phyloP scores from a whole-genome alignment of 2,888 invertebrate species.

The Noctuana brunneofusca region DNA sequence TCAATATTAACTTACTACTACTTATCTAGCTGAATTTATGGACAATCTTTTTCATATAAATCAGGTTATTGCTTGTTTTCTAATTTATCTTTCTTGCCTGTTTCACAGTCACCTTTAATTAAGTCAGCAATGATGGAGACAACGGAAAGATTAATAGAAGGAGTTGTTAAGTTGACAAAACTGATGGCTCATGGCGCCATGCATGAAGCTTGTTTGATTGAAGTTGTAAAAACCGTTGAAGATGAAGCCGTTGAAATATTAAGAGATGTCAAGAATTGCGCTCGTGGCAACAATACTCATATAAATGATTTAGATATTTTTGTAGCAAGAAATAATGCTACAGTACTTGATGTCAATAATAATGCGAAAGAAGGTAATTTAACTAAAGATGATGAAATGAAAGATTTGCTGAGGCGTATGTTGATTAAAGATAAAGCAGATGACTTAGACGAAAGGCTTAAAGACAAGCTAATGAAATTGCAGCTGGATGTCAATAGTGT shows the following conservation, averaged over 20 bases:
- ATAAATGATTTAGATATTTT: conserved; percentile 48
- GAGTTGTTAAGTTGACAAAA: conserved; percentile 68
- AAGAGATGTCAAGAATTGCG: conserved; percentile 54
- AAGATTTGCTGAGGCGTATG: conserved; percentile 58
- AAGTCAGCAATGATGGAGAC: conserved; percentile 75
- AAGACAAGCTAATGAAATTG: conserved; percentile 50
- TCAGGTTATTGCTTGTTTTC: neutral
- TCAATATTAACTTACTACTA: neutral
- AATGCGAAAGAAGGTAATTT: conserved; percentile 23
- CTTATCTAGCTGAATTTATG: neutral
- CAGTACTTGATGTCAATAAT: conserved; percentile 54
- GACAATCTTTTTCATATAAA: neutral
- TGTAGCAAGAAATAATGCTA: conserved; percentile 63
- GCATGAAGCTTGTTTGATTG: conserved; percentile 79
- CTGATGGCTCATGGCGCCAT: conserved; percentile 76
- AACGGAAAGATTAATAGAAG: conserved; percentile 64
- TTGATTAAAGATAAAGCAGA: conserved; percentile 48
- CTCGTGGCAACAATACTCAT: conserved; percentile 49
- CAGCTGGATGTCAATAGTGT: conserved; percentile 50
- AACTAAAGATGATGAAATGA: conserved; percentile 50
- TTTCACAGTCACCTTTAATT: conserved; percentile 64
- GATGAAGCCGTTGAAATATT: conserved; percentile 64
- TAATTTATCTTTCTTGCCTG: neutral
- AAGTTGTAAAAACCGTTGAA: conserved; percentile 69
- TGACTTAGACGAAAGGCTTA: conserved; percentile 51